Percentiles rank a stretch among this genome's conserved stretches.
These are phyloP conservation scores for Cephalopachus bancanus DNA, from an alignment of 2,797 vertebrate genomes.

Conservation along the genomic window DNA sequence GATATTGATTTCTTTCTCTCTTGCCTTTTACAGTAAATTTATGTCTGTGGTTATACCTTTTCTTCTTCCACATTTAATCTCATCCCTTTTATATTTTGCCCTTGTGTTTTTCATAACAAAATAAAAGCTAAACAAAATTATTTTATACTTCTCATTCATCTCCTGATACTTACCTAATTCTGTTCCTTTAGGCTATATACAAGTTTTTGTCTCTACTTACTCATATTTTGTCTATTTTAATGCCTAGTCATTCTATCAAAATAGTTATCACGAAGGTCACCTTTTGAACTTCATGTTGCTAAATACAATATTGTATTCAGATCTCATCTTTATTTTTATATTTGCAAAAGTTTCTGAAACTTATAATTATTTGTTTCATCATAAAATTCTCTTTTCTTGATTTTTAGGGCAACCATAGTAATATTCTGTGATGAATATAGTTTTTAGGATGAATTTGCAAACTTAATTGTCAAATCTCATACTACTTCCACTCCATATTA, in stretches of 20 bases:
- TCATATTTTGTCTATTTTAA: constrained; percentile 5
- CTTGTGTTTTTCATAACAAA: neutral
- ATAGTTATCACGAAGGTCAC: neutral
- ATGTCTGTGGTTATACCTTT: neutral
- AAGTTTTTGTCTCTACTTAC: neutral
- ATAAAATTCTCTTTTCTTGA: neutral
- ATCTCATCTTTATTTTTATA: neutral
- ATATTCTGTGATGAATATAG: too few species aligned
- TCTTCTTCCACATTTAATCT: neutral
- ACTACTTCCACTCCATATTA: neutral
- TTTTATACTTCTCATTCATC: neutral
- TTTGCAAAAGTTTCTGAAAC: neutral
- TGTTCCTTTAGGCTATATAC: neutral
- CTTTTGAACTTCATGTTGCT: neutral
- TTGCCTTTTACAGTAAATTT: neutral
- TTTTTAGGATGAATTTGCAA: too few species aligned
- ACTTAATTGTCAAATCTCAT: too few species aligned
- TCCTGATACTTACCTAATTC: neutral
- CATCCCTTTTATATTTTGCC: neutral
- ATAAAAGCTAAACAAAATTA: neutral
- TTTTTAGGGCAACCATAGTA: neutral
- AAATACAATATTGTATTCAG: neutral
- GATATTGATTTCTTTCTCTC: neutral
- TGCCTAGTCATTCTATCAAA: neutral
- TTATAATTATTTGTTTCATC: neutral